These are phyloP conservation scores for Neoitamus cyanurus DNA, from an alignment of 2,888 invertebrate species.

Conservation along the genomic window DNA sequence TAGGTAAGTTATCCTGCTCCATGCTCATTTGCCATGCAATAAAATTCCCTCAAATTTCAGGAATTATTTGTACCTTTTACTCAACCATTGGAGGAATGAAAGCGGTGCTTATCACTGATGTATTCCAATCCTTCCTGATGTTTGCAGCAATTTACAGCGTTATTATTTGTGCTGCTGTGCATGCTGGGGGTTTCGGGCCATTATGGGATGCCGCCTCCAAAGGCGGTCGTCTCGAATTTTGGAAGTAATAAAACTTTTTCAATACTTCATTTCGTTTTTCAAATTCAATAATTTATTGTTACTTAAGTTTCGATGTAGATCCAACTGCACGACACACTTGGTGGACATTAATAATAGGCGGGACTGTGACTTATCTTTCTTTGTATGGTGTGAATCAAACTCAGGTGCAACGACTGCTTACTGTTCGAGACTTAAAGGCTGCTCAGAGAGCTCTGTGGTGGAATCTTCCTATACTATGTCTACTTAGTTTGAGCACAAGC, in stretches of 20 bases:
- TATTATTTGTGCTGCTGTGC: conserved; percentile 77
- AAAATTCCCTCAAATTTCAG: conserved; percentile 59
- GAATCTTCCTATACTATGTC: conserved; percentile 81
- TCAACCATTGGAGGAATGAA: conserved; percentile 92
- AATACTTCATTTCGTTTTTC: not conserved
- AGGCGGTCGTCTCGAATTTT: conserved; percentile 77
- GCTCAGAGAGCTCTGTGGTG: conserved; percentile 82
- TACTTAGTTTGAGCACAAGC: conserved; percentile 79
- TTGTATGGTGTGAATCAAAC: conserved; percentile 90
- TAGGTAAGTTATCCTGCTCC: conserved; percentile 66
- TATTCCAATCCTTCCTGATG: conserved; percentile 87
- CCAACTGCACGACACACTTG: conserved; percentile 86
- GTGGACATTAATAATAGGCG: conserved; percentile 85
- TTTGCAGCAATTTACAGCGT: conserved; percentile 84
- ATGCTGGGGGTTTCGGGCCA: conserved; percentile 75
- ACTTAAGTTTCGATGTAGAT: conserved; percentile 77
- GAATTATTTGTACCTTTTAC: conserved; percentile 85
- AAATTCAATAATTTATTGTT: conserved; percentile 28
- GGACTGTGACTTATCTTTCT: conserved; percentile 81
- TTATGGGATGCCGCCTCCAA: conserved; percentile 78
- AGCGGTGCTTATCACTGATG: conserved; percentile 88
- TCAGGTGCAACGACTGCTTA: conserved; percentile 79
- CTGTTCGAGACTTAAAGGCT: conserved; percentile 76
- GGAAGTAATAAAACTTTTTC: conserved; percentile 69
- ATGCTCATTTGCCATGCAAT: not conserved